A percentile compares a stretch with the other conserved stretches of the same genome.
phyloP scores from a whole-genome alignment of 2,888 invertebrate genomes.

The Heliconius erato region DNA sequence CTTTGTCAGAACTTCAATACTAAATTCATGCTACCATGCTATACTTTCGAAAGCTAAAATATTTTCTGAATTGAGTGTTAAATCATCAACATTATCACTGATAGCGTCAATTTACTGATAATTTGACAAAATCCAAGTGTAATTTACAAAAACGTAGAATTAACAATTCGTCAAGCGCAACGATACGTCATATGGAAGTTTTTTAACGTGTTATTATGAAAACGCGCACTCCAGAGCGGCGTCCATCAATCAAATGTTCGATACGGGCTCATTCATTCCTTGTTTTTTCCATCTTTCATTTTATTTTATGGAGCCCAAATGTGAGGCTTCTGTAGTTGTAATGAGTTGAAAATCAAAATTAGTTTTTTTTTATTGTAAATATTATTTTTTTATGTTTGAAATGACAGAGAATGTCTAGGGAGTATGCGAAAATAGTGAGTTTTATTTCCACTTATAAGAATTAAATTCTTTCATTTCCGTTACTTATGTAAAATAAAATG shows the following conservation, averaged over 20 bases:
- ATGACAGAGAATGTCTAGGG: no score
- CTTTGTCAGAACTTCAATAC: no score
- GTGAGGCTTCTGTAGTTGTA: conserved; percentile 13
- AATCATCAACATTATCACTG: not conserved
- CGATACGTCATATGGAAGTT: conserved; percentile 8
- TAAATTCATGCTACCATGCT: no score
- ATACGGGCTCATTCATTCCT: conserved; percentile 37
- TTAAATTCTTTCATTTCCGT: no score
- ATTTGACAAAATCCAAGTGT: conserved; percentile 6
- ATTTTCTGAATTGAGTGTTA: no score
- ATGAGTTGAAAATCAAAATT: not conserved
- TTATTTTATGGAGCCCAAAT: not conserved
- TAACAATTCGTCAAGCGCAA: conserved; percentile 12
- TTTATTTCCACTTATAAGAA: no score
- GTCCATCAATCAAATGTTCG: conserved; percentile 43
- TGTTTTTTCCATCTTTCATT: conserved; percentile 15
- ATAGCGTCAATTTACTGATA: not conserved
- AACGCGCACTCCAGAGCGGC: conserved; percentile 5
- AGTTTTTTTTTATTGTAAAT: no score
- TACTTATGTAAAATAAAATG: no score
- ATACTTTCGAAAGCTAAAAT: no score
- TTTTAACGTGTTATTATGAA: conserved; percentile 35
- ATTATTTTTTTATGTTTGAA: no score
- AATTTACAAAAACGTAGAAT: not conserved
- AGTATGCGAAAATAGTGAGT: no score